phyloP scores from a whole-genome alignment of 2,113 vertebrate genomes.

The Tringa solitaria region DNA sequence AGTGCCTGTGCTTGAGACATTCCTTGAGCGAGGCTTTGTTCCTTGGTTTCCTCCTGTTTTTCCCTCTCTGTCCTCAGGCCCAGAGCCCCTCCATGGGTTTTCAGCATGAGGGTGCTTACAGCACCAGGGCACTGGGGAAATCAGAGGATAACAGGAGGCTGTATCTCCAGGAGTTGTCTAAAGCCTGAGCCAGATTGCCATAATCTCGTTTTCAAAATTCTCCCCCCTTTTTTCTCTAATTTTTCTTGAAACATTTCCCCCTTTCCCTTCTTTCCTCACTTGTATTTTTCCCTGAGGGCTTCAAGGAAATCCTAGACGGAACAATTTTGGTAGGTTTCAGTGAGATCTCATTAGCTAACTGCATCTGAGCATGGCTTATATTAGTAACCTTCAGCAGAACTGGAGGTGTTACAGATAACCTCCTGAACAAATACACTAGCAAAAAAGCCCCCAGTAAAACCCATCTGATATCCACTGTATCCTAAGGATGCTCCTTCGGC shows the following conservation, averaged over 20 bases:
- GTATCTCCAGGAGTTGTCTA: neutral
- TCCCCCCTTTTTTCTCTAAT: neutral
- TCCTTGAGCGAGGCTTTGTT: neutral
- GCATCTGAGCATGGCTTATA: neutral
- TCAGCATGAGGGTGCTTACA: neutral
- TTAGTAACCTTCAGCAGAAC: neutral
- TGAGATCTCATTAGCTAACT: neutral
- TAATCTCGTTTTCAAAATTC: neutral
- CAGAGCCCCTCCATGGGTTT: neutral
- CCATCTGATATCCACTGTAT: neutral
- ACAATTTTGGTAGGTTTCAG: neutral
- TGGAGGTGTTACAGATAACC: neutral
- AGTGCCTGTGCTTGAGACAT: neutral
- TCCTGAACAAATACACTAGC: neutral
- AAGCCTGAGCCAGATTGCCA: neutral
- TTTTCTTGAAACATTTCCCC: neutral
- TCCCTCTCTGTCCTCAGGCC: neutral
- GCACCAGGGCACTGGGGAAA: rapidly evolving
- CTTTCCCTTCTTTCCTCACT: neutral
- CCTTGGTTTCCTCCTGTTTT: neutral
- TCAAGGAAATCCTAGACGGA: neutral
- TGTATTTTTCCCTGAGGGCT: neutral
- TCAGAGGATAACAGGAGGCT: neutral
- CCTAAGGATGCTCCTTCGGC: neutral
- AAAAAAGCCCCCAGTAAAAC: neutral